Conservation (phyloP, 1,140 invertebrate genomes). For the Geopemphigus sp. region DNA sequence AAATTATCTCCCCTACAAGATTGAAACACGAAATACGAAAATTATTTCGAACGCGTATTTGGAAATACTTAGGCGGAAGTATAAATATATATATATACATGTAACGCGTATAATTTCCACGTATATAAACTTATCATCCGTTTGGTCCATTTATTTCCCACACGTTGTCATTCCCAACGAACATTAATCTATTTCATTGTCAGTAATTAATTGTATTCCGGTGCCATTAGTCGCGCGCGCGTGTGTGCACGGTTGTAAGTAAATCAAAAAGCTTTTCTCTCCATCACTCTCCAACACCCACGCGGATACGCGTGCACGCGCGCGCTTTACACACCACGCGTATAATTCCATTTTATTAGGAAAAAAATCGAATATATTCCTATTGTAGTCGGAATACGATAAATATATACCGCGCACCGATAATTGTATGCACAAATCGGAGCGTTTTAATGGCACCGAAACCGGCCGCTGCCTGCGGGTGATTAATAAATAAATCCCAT, state of each 20-base stretch:
- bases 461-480: background rate
- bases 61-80: too few relatives aligned
- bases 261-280: background rate
- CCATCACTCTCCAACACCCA: too few relatives aligned
- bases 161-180: background rate
- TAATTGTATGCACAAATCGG: background rate
- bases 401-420: background rate
- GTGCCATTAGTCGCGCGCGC: background rate
- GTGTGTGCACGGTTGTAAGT: background rate
- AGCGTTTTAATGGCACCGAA: background rate
- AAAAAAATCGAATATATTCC: background rate
- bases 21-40: too few relatives aligned
- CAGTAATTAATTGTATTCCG: background rate
- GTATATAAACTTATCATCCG: too few relatives aligned
- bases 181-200: background rate
- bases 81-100: too few relatives aligned
- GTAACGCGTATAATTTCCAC: too few relatives aligned
- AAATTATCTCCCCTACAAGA: too few relatives aligned
- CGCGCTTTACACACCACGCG: too few relatives aligned
- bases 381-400: background rate
- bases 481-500: conserved; percentile 12
- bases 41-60: too few relatives aligned
- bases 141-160: background rate
- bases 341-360: too few relatives aligned
- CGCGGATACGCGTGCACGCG: too few relatives aligned